Percentiles rank a stretch among this genome's conserved stretches.
Conservation (phyloP, 2,888 invertebrate genomes). For the Ophion costatus region DNA sequence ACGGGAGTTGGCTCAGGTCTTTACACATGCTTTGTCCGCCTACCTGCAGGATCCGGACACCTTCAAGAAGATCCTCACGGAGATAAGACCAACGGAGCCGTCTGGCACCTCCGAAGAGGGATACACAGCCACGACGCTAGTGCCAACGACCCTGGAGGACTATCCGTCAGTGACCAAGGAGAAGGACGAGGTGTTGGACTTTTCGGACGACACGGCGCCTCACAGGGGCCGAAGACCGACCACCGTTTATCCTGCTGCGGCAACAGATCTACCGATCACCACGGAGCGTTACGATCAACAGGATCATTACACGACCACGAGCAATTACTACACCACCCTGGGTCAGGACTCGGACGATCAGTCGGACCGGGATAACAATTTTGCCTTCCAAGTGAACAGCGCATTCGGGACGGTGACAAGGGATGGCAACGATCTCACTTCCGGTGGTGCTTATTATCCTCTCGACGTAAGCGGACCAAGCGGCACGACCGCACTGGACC, state of each 20-base stretch:
- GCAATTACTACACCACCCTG: conserved; percentile 67
- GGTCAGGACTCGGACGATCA: conserved; percentile 54
- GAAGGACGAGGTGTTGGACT: conserved; percentile 91
- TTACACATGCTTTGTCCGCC: conserved; percentile 92
- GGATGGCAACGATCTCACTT: conserved; percentile 45
- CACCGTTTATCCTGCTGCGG: conserved; percentile 72
- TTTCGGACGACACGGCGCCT: conserved; percentile 87
- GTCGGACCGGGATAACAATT: conserved; percentile 70
- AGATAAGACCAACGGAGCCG: conserved; percentile 92
- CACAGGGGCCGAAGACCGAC: conserved; percentile 76
- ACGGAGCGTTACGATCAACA: conserved; percentile 57
- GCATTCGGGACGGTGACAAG: conserved; percentile 77
- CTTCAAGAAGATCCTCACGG: conserved; percentile 90
- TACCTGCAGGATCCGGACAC: conserved; percentile 93
- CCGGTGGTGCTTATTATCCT: conserved; percentile 51
- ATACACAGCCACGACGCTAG: conserved; percentile 70
- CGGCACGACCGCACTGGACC: conserved; percentile 53
- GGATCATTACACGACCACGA: conserved; percentile 71
- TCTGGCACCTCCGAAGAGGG: conserved; percentile 83
- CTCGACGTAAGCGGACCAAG: conserved; percentile 62
- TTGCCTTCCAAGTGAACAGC: conserved; percentile 85
- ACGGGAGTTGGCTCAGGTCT: conserved; percentile 92
- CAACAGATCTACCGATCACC: conserved; percentile 67
- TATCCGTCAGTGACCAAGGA: conserved; percentile 87
- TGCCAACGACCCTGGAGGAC: conserved; percentile 83